Conservation (phyloP, 2,888 invertebrate genomes). For the Shargacucullia verbasci region DNA sequence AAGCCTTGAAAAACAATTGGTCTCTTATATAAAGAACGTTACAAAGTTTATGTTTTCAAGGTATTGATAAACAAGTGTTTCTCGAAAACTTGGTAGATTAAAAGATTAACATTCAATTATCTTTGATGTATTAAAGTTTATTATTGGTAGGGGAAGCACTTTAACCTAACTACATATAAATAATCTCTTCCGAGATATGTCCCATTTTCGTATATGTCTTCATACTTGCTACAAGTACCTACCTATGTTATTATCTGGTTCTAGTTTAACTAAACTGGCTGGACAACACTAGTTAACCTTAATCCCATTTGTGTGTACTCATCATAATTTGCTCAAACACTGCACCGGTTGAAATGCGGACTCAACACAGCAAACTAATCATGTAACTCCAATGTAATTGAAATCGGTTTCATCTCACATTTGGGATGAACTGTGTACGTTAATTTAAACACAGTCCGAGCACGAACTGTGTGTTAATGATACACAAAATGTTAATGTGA, state of each 20-base stretch:
- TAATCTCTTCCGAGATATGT: too few relatives aligned
- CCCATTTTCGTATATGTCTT: too few relatives aligned
- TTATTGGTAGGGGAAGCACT: too few relatives aligned
- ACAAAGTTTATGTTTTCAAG: too few relatives aligned
- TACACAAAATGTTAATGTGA: slow-evolving; percentile 13
- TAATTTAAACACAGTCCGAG: slow-evolving; percentile 37
- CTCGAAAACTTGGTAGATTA: too few relatives aligned
- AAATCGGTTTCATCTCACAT: slow-evolving; percentile 55
- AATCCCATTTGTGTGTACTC: slow-evolving; percentile 43
- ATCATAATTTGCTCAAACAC: slow-evolving; percentile 53
- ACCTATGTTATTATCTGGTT: background rate
- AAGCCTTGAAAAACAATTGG: too few relatives aligned
- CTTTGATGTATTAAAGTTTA: too few relatives aligned
- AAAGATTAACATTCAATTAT: too few relatives aligned
- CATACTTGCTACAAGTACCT: too few relatives aligned
- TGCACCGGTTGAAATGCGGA: slow-evolving; percentile 35
- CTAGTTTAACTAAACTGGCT: slow-evolving; percentile 20
- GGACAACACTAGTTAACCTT: slow-evolving; percentile 39
- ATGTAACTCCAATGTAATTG: slow-evolving; percentile 49
- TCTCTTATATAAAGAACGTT: too few relatives aligned
- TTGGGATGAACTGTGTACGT: slow-evolving; percentile 29
- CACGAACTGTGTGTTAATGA: slow-evolving; percentile 25
- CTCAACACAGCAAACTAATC: slow-evolving; percentile 54
- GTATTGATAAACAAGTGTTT: too few relatives aligned
- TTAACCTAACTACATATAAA: too few relatives aligned